Evolutionary conservation across 2,797 vertebrate genomes (phyloP).

Genomic region (Graptemys geographica): DNA sequence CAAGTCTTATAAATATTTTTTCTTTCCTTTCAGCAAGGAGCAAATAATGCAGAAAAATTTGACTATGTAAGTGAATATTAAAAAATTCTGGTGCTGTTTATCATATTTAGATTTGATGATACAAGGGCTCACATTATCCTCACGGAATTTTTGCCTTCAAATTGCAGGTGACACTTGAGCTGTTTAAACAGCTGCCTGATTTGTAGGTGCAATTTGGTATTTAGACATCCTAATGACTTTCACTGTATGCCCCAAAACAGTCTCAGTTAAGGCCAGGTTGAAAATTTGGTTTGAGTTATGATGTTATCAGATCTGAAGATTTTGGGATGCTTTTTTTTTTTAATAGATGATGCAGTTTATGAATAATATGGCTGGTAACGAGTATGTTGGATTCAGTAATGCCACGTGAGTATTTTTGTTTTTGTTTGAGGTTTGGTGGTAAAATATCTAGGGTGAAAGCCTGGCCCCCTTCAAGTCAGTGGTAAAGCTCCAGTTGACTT

Average conservation of each 20-base stretch:
- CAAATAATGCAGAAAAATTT: constrained; percentile 97
- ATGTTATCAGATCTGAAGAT: background rate
- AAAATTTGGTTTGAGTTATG: background rate
- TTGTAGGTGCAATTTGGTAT: background rate
- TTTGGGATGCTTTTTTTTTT: background rate
- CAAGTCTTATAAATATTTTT: constrained; percentile 75
- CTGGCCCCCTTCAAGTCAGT: background rate
- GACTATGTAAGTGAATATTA: constrained; percentile 92
- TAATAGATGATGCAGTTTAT: constrained; percentile 97
- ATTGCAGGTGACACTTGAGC: background rate
- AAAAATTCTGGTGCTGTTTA: background rate
- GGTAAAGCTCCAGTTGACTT: background rate
- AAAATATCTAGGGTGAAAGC: background rate
- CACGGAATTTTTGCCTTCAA: background rate
- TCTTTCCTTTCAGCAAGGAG: constrained; percentile 92
- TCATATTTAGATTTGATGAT: background rate
- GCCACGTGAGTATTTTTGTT: constrained; percentile 90
- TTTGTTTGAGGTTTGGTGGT: background rate
- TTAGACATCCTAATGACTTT: background rate
- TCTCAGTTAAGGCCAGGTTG: background rate
- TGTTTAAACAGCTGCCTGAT: background rate
- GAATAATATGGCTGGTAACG: constrained; percentile 98
- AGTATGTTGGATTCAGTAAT: constrained; percentile 98
- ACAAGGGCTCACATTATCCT: background rate
- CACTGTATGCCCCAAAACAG: background rate